Conservation (phyloP, 2,888 invertebrate species). For the Zhuqinia jingwanae region DNA sequence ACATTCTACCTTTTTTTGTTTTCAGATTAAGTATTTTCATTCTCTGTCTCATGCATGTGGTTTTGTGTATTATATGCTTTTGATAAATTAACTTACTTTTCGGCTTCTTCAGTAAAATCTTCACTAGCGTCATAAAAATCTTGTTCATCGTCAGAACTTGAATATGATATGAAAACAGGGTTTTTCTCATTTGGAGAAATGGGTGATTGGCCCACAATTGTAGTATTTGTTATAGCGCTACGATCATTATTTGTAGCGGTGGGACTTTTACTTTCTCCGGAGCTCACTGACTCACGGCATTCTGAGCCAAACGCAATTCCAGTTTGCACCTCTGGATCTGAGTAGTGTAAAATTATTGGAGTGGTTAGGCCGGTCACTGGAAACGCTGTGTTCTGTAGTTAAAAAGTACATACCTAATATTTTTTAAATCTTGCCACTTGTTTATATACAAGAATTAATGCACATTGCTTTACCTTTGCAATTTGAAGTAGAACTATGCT, state of each 20-base stretch:
- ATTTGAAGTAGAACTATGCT: conserved; percentile 98
- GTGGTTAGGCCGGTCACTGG: conserved; percentile 76
- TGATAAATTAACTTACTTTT: conserved; percentile 68
- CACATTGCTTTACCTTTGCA: conserved; percentile 92
- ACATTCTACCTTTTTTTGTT: conserved; percentile 1
- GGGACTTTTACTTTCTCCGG: conserved; percentile 54
- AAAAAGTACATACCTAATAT: too few species aligned
- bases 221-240: conserved; percentile 29
- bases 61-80: neutral
- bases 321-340: conserved; percentile 78
- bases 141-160: conserved; percentile 97
- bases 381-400: conserved; percentile 78
- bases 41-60: too few species aligned
- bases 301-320: conserved; percentile 77
- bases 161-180: conserved; percentile 88
- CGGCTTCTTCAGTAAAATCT: conserved; percentile 80
- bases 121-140: conserved; percentile 94
- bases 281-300: conserved; percentile 75
- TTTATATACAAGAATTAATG: too few species aligned
- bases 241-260: conserved; percentile 36
- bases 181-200: conserved; percentile 78
- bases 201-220: conserved; percentile 73
- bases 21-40: neutral
- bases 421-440: too few species aligned
- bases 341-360: conserved; percentile 78